Evolutionary conservation across 2,797 vertebrate genomes (phyloP).

Genomic region (Sebastes aleutianus): DNA sequence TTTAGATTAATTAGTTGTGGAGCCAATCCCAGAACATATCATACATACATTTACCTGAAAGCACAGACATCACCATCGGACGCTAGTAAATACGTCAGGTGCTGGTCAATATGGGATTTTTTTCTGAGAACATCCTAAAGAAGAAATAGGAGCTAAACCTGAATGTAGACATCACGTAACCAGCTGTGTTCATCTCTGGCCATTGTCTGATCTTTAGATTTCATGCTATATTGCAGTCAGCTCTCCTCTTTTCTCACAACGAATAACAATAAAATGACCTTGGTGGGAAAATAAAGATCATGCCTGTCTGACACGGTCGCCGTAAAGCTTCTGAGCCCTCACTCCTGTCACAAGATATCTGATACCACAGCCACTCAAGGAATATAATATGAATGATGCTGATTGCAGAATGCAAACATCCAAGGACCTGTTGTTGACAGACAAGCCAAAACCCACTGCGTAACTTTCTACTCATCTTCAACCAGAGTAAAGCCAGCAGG

Average conservation of each 20-base stretch:
- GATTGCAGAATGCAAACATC: conserved; percentile 52
- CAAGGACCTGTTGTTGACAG: conserved; percentile 78
- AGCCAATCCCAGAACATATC: not conserved
- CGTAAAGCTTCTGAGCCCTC: conserved; percentile 33
- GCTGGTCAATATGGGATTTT: conserved; percentile 9
- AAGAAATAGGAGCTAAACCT: conserved; percentile 10
- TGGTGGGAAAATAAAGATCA: conserved; percentile 72
- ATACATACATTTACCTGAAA: conserved; percentile 1
- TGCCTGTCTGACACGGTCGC: conserved; percentile 45
- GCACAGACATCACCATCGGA: not conserved
- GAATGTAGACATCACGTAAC: conserved; percentile 1
- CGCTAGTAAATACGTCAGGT: conserved; percentile 20
- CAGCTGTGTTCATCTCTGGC: conserved; percentile 3
- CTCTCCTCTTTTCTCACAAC: conserved; percentile 35
- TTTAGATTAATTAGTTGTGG: conserved; percentile 25
- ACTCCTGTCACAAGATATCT: not conserved
- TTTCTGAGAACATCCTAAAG: conserved; percentile 7
- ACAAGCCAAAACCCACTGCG: conserved; percentile 76
- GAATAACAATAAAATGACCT: conserved; percentile 79
- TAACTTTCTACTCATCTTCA: conserved; percentile 76
- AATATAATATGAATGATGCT: conserved; percentile 24
- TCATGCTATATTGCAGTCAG: conserved; percentile 28
- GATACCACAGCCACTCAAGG: not conserved
- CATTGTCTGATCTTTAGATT: conserved; percentile 24
- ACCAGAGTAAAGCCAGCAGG: conserved; percentile 66